Percentiles rank a stretch among this genome's conserved stretches.
phyloP scores from a whole-genome alignment of 2,113 vertebrate genomes.

The Oncorhynchus keta region DNA sequence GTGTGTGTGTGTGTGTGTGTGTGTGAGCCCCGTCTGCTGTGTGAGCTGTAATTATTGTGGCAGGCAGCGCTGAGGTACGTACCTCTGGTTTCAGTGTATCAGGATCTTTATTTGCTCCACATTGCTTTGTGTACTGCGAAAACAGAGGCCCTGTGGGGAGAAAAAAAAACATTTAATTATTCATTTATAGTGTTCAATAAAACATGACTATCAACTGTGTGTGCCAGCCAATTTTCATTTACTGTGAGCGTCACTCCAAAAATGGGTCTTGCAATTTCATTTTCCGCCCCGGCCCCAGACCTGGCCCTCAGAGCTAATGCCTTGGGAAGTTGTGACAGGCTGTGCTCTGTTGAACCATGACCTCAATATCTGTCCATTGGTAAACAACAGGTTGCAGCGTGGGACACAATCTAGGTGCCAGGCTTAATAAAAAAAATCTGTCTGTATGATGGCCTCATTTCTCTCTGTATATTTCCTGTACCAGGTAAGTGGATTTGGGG shows the following conservation, averaged over 20 bases:
- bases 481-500: slow-evolving; percentile 8
- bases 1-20: not conserved
- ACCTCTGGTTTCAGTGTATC: slow-evolving; percentile 64
- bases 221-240: slow-evolving; percentile 21
- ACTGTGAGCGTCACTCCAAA: slow-evolving; percentile 14
- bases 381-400: slow-evolving; percentile 22
- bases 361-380: not conserved
- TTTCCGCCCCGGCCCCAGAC: not conserved
- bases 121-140: slow-evolving; percentile 58
- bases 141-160: slow-evolving; percentile 62
- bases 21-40: not conserved
- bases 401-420: not conserved
- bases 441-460: slow-evolving; percentile 12
- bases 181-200: slow-evolving; percentile 50
- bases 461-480: not conserved
- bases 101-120: slow-evolving; percentile 69
- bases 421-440: slow-evolving; percentile 1
- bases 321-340: not conserved
- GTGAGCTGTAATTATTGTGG: slow-evolving; percentile 11
- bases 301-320: not conserved
- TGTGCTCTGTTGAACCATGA: not conserved
- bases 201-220: slow-evolving; percentile 48
- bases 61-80: slow-evolving; percentile 10
- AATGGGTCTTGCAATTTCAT: slow-evolving; percentile 22
- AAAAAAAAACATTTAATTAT: slow-evolving; percentile 60